Conservation (phyloP, 2,888 invertebrate genomes). For the Zygothrica quintamaculata region DNA sequence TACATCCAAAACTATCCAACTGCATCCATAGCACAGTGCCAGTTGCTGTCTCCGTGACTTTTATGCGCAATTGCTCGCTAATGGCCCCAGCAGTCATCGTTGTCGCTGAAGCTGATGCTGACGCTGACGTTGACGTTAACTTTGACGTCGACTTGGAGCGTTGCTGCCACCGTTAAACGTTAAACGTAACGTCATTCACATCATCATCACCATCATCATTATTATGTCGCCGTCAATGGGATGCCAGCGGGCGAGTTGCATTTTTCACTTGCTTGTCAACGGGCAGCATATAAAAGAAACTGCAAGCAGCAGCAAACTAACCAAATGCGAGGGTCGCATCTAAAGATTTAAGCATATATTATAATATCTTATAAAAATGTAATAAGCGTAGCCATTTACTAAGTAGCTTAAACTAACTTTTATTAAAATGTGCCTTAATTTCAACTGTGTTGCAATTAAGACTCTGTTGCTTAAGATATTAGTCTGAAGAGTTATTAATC, state of each 20-base stretch:
- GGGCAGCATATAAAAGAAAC: conserved; percentile 57
- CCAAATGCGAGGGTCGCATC: conserved; percentile 35
- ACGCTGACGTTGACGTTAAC: too few relatives aligned
- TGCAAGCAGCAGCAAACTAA: conserved; percentile 23
- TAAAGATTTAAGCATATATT: background rate
- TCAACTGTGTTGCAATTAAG: too few relatives aligned
- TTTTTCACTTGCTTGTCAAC: conserved; percentile 78
- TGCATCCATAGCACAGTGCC: conserved; percentile 43
- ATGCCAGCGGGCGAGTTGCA: conserved; percentile 74
- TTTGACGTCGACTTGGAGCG: conserved; percentile 17
- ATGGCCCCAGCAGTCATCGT: conserved; percentile 57
- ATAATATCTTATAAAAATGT: too few relatives aligned
- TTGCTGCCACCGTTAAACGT: conserved; percentile 54
- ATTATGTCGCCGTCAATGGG: conserved; percentile 52
- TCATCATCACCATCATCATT: conserved; percentile 48
- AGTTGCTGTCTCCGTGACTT: conserved; percentile 64
- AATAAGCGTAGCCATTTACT: too few relatives aligned
- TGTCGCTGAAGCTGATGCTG: conserved; percentile 1
- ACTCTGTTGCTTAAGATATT: too few relatives aligned
- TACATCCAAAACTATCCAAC: conserved; percentile 48
- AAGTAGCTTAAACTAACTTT: too few relatives aligned
- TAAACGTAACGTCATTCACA: conserved; percentile 72
- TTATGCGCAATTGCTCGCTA: conserved; percentile 78
- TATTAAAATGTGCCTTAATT: too few relatives aligned
- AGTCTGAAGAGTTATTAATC: background rate